Conservation (phyloP, 2,113 vertebrate species). For the Platycercus adscitus region DNA sequence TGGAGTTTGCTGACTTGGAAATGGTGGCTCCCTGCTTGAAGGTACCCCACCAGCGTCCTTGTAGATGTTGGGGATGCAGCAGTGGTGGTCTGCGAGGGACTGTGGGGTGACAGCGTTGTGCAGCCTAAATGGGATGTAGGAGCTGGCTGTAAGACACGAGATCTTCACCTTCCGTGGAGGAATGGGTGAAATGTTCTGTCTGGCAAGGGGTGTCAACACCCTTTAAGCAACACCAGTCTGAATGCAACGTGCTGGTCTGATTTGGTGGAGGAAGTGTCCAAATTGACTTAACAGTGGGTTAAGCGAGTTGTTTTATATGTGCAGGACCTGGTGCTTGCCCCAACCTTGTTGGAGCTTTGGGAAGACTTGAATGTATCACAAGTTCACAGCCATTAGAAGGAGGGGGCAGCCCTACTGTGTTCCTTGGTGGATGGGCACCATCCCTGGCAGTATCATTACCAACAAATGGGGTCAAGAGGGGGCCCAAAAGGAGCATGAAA, state of each 20-base stretch:
- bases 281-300: accelerated
- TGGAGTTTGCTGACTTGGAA: neutral
- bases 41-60: neutral
- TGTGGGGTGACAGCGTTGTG: accelerated
- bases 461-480: neutral
- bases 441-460: neutral
- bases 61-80: neutral
- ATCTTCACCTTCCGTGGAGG: neutral
- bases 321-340: neutral
- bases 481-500: neutral
- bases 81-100: neutral
- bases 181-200: accelerated
- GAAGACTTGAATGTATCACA: neutral
- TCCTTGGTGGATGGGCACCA: neutral
- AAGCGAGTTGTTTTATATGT: accelerated
- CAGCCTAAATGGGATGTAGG: neutral
- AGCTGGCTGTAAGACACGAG: neutral
- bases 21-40: neutral
- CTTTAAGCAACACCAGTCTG: neutral
- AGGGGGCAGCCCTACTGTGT: neutral
- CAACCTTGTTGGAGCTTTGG: accelerated
- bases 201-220: neutral
- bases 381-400: accelerated
- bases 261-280: neutral
- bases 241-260: accelerated